Conservation (phyloP, 1,140 invertebrate genomes). For the Drosophila virilis region DNA sequence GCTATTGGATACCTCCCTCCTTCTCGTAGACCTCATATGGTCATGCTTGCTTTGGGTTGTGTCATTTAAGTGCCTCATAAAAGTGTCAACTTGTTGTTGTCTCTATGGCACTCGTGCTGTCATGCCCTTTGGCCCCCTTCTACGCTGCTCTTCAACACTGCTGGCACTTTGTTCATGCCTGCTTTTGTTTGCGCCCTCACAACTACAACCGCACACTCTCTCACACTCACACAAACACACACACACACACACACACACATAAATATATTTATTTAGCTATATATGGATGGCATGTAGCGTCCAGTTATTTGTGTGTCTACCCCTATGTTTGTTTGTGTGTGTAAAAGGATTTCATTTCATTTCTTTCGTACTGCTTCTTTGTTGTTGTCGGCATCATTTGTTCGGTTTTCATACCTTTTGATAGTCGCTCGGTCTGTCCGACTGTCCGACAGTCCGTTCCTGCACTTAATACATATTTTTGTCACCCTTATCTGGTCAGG, state of each 20-base stretch:
- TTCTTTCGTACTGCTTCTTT: conserved; percentile 57
- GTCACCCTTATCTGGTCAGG: conserved; percentile 78
- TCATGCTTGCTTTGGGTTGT: conserved; percentile 65
- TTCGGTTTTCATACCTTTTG: conserved; percentile 70
- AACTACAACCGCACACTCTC: conserved; percentile 14
- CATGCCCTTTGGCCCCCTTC: conserved; percentile 30
- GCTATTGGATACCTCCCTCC: not conserved
- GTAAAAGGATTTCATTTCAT: conserved; percentile 77
- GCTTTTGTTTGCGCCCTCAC: conserved; percentile 37
- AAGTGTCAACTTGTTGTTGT: conserved; percentile 78
- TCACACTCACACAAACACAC: no score
- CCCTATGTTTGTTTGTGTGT: conserved; percentile 38
- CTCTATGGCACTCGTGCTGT: conserved; percentile 42
- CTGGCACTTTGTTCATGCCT: conserved; percentile 43
- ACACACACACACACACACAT: conserved; percentile 14
- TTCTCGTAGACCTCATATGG: conserved; percentile 35
- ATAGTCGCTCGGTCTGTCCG: conserved; percentile 42
- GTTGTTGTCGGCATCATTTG: conserved; percentile 54
- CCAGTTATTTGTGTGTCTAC: conserved; percentile 28
- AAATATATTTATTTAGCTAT: conserved; percentile 14
- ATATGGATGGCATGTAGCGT: conserved; percentile 24
- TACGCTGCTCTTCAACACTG: conserved; percentile 27
- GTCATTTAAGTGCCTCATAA: conserved; percentile 82
- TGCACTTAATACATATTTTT: conserved; percentile 82
- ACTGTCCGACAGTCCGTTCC: conserved; percentile 19